Percentiles rank a stretch among this genome's conserved stretches.
These are phyloP conservation scores for Mesochorus sp. DNA, from an alignment of 2,888 invertebrate genomes.

Conservation along the genomic window DNA sequence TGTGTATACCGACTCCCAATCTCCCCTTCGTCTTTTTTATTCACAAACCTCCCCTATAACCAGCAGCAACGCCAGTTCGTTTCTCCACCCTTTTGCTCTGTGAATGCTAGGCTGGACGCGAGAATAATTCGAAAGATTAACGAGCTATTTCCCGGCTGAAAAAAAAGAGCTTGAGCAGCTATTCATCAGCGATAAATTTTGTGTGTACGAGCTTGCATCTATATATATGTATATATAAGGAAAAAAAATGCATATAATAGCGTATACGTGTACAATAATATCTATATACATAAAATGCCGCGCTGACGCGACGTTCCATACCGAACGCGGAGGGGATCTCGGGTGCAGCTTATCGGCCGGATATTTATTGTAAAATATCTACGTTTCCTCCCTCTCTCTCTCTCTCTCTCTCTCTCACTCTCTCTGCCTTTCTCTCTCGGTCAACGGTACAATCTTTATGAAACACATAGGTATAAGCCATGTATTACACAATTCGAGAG, in stretches of 20 bases:
- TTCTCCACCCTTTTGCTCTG: slow-evolving; percentile 40
- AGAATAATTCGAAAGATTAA: slow-evolving; percentile 78
- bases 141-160: slow-evolving; percentile 74
- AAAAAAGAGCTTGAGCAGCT: slow-evolving; percentile 73
- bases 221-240: slow-evolving; percentile 71
- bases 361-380: slow-evolving; percentile 79
- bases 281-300: slow-evolving; percentile 68
- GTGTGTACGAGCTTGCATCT: slow-evolving; percentile 65
- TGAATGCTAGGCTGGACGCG: slow-evolving; percentile 69
- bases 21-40: slow-evolving; percentile 36
- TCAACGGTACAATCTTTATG: slow-evolving; percentile 40
- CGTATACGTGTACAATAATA: slow-evolving; percentile 8
- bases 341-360: slow-evolving; percentile 77
- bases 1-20: slow-evolving; percentile 20
- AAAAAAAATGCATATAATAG: slow-evolving; percentile 56
- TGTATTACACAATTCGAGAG: slow-evolving; percentile 8
- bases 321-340: slow-evolving; percentile 63
- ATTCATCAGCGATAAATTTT: slow-evolving; percentile 78
- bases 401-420: too few species aligned
- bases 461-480: slow-evolving; percentile 8
- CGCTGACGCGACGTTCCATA: slow-evolving; percentile 57
- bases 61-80: slow-evolving; percentile 19
- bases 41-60: slow-evolving; percentile 12
- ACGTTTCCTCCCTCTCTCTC: slow-evolving; percentile 68
- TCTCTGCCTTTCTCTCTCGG: slow-evolving; percentile 48